These are phyloP conservation scores for Danio aesculapii DNA, from an alignment of 2,797 vertebrate species.

Conservation along the genomic window DNA sequence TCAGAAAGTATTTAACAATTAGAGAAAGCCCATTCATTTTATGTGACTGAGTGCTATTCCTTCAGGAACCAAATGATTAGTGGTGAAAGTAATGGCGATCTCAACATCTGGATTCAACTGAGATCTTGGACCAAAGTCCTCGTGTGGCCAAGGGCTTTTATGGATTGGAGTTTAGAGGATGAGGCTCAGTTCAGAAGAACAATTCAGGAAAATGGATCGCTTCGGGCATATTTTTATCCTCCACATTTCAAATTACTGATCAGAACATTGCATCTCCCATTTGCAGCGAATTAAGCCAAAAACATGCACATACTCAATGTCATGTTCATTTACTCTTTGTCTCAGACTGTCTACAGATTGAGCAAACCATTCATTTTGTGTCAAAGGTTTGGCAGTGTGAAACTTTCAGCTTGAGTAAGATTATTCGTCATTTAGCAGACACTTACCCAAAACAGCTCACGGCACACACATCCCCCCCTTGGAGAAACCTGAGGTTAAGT, in stretches of 20 bases:
- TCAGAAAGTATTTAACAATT: neutral
- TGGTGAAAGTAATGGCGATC: slow-evolving; percentile 22
- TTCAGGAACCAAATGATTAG: slow-evolving; percentile 16
- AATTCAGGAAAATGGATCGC: slow-evolving; percentile 2
- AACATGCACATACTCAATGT: neutral
- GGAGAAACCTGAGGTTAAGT: slow-evolving; percentile 8
- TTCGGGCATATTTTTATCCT: neutral
- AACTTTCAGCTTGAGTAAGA: neutral
- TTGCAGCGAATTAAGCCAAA: neutral
- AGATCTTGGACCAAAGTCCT: neutral
- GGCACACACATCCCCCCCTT: neutral
- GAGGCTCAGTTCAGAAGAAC: slow-evolving; percentile 9
- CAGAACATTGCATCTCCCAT: neutral
- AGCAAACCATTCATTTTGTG: neutral
- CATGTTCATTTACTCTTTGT: neutral
- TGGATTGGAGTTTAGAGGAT: slow-evolving; percentile 1
- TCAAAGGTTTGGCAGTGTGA: neutral
- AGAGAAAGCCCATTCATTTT: neutral
- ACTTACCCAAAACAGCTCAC: neutral
- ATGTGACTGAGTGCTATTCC: neutral
- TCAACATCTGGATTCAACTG: slow-evolving; percentile 39
- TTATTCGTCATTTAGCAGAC: neutral
- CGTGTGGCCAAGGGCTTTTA: neutral
- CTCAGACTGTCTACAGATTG: neutral
- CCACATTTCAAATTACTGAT: neutral